Base-by-base conservation (phyloP, 1,140 invertebrate genomes). In the Philopotamus ludificatus region DNA sequence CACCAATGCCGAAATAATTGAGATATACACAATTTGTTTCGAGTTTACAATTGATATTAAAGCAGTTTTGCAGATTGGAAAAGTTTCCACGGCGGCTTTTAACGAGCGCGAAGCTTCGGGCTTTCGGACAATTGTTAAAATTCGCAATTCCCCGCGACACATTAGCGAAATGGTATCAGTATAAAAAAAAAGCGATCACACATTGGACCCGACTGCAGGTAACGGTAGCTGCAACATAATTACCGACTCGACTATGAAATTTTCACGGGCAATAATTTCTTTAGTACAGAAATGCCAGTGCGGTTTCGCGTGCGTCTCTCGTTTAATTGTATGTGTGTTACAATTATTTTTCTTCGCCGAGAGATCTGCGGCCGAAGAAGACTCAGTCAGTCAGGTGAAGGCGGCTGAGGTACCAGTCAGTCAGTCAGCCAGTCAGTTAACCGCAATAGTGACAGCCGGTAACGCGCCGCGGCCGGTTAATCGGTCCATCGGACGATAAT, bases 181-280 rank as follows among this genome's bases (percentile, higher is more conserved):
- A n/a, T n/a, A n/a, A 34, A 34, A 34, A 34, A 34, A 34, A 12
- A 34, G 12, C 28, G 4, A 34, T 34, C 28, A 34, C 28, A 34
- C 12, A 34, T 34, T 12, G 28, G 28, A 34, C 28, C 12, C 4
- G 12, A n/a, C n/a, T 1, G 12, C 28, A 12, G n/a, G 21, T 45
- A 54, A 54, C 61, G 47, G 50, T 50, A 26, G 39, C 42, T 47
- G 57, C 57, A 60, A 60, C 57, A 55, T 62, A 42, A 58, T 44
- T 51, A 51, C 66, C 58, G 60, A 67, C 26, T 64, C 28, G 44
- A 64, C 61, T 64, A 63, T 65, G 67, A 68, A 65, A 68, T 65
- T 68, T 68, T 68, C 67, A 68, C 62, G 67, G 67, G 39, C 45
- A 65, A 61, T 68, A 65, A 68, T 65, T 68, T 68, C 57, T 44